Conservation (phyloP, 2,113 vertebrate genomes). For the Illadopsis cleaveri region DNA sequence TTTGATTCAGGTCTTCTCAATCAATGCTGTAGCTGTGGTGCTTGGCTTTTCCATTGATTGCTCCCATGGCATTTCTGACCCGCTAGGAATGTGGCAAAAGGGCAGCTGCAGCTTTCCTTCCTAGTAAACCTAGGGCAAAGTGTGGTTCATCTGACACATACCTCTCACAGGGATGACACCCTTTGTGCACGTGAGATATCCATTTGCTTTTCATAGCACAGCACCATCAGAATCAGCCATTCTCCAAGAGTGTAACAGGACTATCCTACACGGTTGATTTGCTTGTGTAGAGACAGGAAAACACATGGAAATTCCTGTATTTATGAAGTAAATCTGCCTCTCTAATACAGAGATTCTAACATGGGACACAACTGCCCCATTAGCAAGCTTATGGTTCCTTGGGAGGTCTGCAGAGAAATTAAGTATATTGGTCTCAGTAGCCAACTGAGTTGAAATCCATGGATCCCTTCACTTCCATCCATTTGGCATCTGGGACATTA, state of each 20-base stretch:
- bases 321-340: background rate
- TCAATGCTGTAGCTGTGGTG: background rate
- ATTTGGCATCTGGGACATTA: background rate
- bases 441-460: background rate
- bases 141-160: background rate
- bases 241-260: background rate
- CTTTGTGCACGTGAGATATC: background rate
- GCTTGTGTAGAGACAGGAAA: background rate
- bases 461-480: background rate
- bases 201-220: background rate
- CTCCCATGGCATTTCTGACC: conserved; percentile 40
- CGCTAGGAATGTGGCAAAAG: conserved; percentile 32
- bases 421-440: background rate
- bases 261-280: background rate
- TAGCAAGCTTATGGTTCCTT: background rate
- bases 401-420: background rate
- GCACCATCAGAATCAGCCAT: background rate
- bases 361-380: background rate
- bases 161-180: background rate
- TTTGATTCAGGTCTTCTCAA: conserved; percentile 5
- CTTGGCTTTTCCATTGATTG: conserved; percentile 42
- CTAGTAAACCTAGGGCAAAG: background rate
- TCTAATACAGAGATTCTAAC: background rate
- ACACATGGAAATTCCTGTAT: background rate
- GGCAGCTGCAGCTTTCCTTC: conserved; percentile 13